phyloP scores from a whole-genome alignment of 2,113 vertebrate genomes.

The Arvicanthis niloticus region DNA sequence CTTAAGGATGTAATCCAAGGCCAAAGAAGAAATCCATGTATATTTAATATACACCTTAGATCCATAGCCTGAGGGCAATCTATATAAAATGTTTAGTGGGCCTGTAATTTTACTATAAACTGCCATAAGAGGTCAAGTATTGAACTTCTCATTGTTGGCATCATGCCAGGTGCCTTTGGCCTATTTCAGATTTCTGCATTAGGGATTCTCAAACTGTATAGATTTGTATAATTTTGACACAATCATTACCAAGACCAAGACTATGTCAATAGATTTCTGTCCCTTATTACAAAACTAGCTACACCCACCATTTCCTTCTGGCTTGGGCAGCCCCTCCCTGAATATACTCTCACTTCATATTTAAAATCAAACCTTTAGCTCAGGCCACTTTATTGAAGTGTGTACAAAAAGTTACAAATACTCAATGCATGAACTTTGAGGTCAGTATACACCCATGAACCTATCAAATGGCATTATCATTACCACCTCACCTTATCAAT shows the following conservation, averaged over 20 bases:
- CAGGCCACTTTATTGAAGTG: background rate
- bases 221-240: background rate
- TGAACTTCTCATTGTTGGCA: background rate
- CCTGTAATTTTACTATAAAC: background rate
- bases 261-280: background rate
- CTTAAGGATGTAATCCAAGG: background rate
- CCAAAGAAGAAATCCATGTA: background rate
- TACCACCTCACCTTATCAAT: background rate
- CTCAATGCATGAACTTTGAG: background rate
- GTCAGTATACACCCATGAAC: background rate
- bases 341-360: background rate
- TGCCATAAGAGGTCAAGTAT: background rate
- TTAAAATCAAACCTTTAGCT: slow-evolving; percentile 20
- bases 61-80: background rate
- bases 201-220: background rate
- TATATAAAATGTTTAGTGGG: background rate
- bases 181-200: background rate
- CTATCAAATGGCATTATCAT: background rate
- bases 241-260: background rate
- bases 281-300: background rate
- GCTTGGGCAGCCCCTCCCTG: background rate
- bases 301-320: background rate
- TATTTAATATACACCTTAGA: background rate
- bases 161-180: background rate
- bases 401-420: background rate